These are phyloP conservation scores for Thereuonema tuberculata DNA, from an alignment of 1,140 invertebrate species.

Conservation along the genomic window DNA sequence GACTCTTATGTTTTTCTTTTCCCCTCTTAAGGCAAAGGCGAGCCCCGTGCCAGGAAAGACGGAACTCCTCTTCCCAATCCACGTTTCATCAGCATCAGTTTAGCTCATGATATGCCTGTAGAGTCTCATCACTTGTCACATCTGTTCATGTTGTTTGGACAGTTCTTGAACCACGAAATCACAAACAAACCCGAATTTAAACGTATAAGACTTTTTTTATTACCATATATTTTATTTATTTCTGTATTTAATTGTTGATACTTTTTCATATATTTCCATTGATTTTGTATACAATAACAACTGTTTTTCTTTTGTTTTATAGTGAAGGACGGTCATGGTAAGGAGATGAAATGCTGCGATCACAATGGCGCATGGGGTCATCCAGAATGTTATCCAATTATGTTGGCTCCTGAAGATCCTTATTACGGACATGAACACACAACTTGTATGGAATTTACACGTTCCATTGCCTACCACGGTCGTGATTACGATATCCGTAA, in stretches of 20 bases:
- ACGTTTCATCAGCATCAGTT: background rate
- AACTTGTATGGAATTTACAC: slow-evolving; percentile 49
- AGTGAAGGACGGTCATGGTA: background rate
- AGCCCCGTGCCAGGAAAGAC: slow-evolving; percentile 11
- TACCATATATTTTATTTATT: background rate
- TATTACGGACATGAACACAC: slow-evolving; percentile 13
- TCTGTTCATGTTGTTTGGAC: slow-evolving; percentile 18
- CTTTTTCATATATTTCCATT: no score
- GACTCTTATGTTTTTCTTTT: no score
- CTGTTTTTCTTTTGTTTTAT: background rate
- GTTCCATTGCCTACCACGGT: slow-evolving; percentile 48
- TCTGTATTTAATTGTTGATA: background rate
- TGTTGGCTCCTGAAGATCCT: slow-evolving; percentile 20
- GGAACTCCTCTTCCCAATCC: background rate
- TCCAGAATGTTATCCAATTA: slow-evolving; percentile 24
- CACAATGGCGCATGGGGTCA: slow-evolving; percentile 33
- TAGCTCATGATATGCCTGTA: slow-evolving; percentile 1
- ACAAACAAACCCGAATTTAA: slow-evolving; percentile 6
- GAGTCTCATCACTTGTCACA: slow-evolving; percentile 53
- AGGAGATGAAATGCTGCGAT: slow-evolving; percentile 4
- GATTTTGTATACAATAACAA: no score
- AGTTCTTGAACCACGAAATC: slow-evolving; percentile 10
- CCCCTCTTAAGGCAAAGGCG: background rate
- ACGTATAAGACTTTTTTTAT: background rate
- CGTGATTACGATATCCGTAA: no score